Percentiles rank a stretch among this genome's conserved stretches.
Evolutionary conservation across 2,797 vertebrate species (phyloP).

Genomic region (Enteromius anoplus): DNA sequence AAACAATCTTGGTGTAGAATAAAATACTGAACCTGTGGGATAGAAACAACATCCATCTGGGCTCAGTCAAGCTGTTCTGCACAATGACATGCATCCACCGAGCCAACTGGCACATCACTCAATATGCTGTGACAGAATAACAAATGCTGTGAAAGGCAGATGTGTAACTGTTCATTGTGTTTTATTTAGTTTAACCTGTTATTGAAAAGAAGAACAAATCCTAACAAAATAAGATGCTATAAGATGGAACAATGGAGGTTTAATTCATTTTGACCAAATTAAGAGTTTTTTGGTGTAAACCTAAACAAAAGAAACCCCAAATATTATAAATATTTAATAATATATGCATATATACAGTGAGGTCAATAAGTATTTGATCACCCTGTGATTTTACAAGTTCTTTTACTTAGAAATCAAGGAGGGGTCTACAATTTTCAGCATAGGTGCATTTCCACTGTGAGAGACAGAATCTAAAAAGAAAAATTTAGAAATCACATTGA

Average conservation of each 20-base stretch:
- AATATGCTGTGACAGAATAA: not conserved
- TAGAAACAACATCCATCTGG: conserved; percentile 6
- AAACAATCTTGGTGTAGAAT: not conserved
- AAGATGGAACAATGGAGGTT: not conserved
- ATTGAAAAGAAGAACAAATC: not conserved
- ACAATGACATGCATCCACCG: not conserved
- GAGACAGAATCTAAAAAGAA: no score
- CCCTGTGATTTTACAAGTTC: no score
- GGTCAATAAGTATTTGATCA: no score
- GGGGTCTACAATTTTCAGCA: no score
- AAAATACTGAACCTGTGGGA: conserved; percentile 19
- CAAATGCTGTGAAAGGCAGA: not conserved
- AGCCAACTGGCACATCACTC: conserved; percentile 19
- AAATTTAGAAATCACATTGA: no score
- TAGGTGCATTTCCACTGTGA: no score
- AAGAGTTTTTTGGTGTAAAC: not conserved
- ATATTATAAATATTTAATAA: not conserved
- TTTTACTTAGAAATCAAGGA: no score
- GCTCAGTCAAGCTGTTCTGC: conserved; percentile 7
- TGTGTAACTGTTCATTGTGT: not conserved
- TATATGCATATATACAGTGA: no score
- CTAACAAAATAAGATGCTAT: not conserved
- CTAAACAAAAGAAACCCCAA: not conserved
- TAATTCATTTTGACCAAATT: not conserved
- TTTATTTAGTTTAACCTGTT: not conserved